Base-by-base conservation (phyloP, 2,888 invertebrate species). In the Ophion ventricosus region DNA sequence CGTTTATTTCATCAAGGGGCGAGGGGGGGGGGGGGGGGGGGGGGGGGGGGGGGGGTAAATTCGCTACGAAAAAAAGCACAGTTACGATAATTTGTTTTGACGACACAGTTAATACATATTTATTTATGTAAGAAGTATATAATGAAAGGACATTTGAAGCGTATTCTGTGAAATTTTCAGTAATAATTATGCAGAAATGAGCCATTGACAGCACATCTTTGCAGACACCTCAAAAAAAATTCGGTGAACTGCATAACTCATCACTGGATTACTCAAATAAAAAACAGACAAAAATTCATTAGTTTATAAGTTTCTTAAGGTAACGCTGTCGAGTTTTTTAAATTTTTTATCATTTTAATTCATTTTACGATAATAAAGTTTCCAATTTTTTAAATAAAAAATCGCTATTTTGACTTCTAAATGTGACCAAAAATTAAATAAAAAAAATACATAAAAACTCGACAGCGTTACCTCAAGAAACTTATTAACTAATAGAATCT, bases 361-460 rank as follows among this genome's bases (percentile, higher is more conserved):
- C 26, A 26, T 63, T 64, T 64, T 64, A 35, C 64, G 35, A 64
- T 35, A 64, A 17, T 26, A 29, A 64, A 64, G 35, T 35, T 64
- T 64, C 64, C 35, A 40, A 64, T 64, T 64, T 64, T 64, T 64
- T 17, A 29, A 35, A 5, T 35, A 17, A 29, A 26, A 64, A 64
- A 35, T 35, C 64, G 35, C 35, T 64, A 64, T 29, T 64, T 64
- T 64, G 64, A 63, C 63, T 35, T 63, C 57, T n/a, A 26, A 25
- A 25, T 26, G 63, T 63, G 25, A 64, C 64, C 40, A 64, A 64
- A 64, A 35, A 64, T 64, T 64, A 40, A 20, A 57, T 35, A 64
- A 64, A 64, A 64, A 17, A 35, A 64, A 29, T 17, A 35, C 35
- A 64, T 14, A 35, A 35, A 64, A 64, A n/a, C 29, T 35, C 29